phyloP scores from a whole-genome alignment of 1,140 invertebrate species.

The Tetramorium alpestre region DNA sequence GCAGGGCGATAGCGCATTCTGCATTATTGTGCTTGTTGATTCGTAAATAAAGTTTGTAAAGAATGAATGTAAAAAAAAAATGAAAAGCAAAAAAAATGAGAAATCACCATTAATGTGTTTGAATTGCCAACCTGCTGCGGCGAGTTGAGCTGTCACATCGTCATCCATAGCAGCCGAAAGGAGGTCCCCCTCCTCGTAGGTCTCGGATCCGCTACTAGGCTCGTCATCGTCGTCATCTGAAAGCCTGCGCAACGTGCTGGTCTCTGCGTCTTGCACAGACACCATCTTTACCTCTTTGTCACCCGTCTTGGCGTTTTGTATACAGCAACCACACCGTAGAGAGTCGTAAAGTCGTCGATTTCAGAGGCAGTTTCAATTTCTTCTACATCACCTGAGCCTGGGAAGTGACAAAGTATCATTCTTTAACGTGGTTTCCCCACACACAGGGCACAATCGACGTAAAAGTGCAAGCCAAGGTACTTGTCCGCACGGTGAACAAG shows the following conservation, averaged over 20 bases:
- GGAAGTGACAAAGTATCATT: not conserved
- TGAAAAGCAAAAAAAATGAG: slow-evolving; percentile 85
- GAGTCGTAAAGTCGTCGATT: slow-evolving; percentile 35
- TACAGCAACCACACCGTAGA: slow-evolving; percentile 62
- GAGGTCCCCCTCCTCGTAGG: slow-evolving; percentile 91
- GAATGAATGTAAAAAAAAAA: slow-evolving; percentile 73
- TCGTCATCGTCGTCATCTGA: slow-evolving; percentile 94
- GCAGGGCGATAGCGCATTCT: not conserved
- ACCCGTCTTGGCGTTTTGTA: slow-evolving; percentile 53
- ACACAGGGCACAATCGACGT: not conserved
- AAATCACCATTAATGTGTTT: slow-evolving; percentile 87
- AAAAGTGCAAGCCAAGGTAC: too few relatives aligned
- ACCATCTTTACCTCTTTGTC: slow-evolving; percentile 74
- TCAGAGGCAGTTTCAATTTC: slow-evolving; percentile 34
- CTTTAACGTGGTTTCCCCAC: not conserved
- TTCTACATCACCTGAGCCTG: slow-evolving; percentile 78
- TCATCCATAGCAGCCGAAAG: slow-evolving; percentile 94
- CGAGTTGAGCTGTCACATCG: slow-evolving; percentile 97
- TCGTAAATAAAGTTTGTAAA: slow-evolving; percentile 67
- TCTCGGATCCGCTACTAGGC: slow-evolving; percentile 90
- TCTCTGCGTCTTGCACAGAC: slow-evolving; percentile 79
- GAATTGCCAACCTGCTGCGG: slow-evolving; percentile 93
- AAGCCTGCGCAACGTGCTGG: slow-evolving; percentile 83
- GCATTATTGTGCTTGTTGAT: not conserved
- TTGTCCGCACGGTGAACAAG: too few relatives aligned